Evolutionary conservation across 2,888 invertebrate species (phyloP).

Genomic region (Coenonympha arcania): DNA sequence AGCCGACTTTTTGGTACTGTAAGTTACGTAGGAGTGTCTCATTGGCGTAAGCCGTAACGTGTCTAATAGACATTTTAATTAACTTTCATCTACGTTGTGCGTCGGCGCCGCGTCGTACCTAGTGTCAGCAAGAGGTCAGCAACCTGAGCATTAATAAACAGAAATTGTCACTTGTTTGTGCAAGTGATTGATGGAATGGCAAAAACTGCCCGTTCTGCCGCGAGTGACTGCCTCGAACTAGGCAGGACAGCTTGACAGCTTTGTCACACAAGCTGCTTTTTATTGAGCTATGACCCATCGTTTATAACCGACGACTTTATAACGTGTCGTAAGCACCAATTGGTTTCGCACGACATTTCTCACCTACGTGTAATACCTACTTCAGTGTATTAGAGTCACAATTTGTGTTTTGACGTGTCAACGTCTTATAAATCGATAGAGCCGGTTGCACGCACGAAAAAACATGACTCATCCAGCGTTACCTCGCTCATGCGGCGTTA

Average conservation of each 20-base stretch:
- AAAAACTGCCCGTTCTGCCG: slow-evolving; percentile 21
- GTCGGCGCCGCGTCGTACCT: background rate
- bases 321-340: slow-evolving; percentile 1
- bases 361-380: too few relatives aligned
- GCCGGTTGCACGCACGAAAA: too few relatives aligned
- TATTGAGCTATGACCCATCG: slow-evolving; percentile 2
- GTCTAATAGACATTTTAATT: too few relatives aligned
- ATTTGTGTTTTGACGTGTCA: too few relatives aligned
- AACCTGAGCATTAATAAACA: background rate
- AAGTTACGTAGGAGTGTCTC: too few relatives aligned
- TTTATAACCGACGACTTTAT: slow-evolving; percentile 16
- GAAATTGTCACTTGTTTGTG: slow-evolving; percentile 5
- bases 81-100: too few relatives aligned
- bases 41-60: too few relatives aligned
- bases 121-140: background rate
- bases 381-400: too few relatives aligned
- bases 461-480: too few relatives aligned
- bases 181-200: slow-evolving; percentile 16
- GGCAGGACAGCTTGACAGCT: slow-evolving; percentile 23
- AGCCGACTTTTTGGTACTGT: too few relatives aligned
- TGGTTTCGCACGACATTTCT: background rate
- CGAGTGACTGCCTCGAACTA: slow-evolving; percentile 16
- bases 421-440: too few relatives aligned
- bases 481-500: too few relatives aligned
- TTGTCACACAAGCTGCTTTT: slow-evolving; percentile 18